Conservation (phyloP, 2,888 invertebrate genomes). For the Meandrusa payeni region DNA sequence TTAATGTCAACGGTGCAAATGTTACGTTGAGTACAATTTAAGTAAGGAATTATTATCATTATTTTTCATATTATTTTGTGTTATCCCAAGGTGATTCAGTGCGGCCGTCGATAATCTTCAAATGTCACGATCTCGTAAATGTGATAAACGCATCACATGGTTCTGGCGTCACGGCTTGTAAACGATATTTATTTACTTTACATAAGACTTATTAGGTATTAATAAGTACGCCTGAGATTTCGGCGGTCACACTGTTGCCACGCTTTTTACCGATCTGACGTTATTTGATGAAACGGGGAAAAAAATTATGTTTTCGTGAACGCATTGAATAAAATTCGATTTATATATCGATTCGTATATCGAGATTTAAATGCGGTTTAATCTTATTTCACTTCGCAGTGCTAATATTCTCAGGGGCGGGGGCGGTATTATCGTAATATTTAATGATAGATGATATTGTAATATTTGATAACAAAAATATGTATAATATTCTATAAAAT, state of each 20-base stretch:
- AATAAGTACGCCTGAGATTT: constrained; percentile 12
- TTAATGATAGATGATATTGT: too few relatives aligned
- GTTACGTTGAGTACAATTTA: constrained; percentile 2
- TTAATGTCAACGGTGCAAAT: constrained; percentile 10
- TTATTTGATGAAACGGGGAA: background rate
- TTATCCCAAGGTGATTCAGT: constrained; percentile 38
- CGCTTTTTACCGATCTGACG: constrained; percentile 20
- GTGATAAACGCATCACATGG: constrained; percentile 67
- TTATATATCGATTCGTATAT: too few relatives aligned
- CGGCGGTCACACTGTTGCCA: constrained; percentile 11
- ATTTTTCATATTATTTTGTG: constrained; percentile 31
- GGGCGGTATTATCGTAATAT: too few relatives aligned
- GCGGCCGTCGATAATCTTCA: constrained; percentile 49
- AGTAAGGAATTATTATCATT: constrained; percentile 26
- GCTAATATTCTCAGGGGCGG: too few relatives aligned
- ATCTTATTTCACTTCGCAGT: too few relatives aligned
- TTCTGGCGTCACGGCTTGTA: constrained; percentile 32
- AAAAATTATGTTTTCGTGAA: too few relatives aligned
- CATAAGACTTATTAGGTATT: constrained; percentile 8
- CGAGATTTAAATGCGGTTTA: too few relatives aligned
- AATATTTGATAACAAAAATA: too few relatives aligned
- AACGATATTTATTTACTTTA: constrained; percentile 24
- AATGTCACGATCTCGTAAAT: constrained; percentile 58
- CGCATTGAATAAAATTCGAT: too few relatives aligned
- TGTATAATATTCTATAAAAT: too few relatives aligned